phyloP scores from a whole-genome alignment of 2,888 invertebrate genomes.

The Drosophila merina region DNA sequence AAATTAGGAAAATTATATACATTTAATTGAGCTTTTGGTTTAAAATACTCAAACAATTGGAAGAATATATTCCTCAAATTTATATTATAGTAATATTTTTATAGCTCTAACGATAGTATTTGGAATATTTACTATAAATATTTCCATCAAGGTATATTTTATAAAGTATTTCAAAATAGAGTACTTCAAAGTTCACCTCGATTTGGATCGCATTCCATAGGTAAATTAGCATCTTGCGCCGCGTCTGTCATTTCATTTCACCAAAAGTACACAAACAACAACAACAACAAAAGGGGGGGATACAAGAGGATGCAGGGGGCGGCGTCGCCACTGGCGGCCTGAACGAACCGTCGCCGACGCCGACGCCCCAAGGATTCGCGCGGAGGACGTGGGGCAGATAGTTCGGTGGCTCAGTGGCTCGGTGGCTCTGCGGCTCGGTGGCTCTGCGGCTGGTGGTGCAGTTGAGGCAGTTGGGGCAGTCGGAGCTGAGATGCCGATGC shows the following conservation, averaged over 20 bases:
- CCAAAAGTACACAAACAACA: conserved; percentile 71
- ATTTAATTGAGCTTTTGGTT: background rate
- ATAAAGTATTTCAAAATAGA: conserved; percentile 22
- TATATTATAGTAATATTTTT: too few relatives aligned
- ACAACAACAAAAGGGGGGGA: conserved; percentile 32
- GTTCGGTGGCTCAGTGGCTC: conserved; percentile 55
- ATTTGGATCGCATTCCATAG: conserved; percentile 72
- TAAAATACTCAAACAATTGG: background rate
- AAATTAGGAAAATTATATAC: background rate
- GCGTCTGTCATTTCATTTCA: conserved; percentile 80
- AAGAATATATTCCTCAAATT: too few relatives aligned
- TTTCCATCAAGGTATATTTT: too few relatives aligned
- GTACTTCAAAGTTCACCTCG: conserved; percentile 40
- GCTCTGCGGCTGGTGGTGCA: conserved; percentile 1
- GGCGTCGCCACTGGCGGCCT: conserved; percentile 7
- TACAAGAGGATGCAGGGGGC: conserved; percentile 2
- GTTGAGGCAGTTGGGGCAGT: conserved; percentile 50
- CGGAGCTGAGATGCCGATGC: conserved; percentile 74
- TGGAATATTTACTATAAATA: too few relatives aligned
- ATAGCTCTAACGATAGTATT: too few relatives aligned
- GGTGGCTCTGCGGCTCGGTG: conserved; percentile 12
- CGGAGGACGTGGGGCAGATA: conserved; percentile 73
- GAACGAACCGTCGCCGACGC: conserved; percentile 37
- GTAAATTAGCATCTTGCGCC: conserved; percentile 76
- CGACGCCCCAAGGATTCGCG: conserved; percentile 70